Conservation (phyloP, 2,797 vertebrate species). For the Syndactyla subalaris region DNA sequence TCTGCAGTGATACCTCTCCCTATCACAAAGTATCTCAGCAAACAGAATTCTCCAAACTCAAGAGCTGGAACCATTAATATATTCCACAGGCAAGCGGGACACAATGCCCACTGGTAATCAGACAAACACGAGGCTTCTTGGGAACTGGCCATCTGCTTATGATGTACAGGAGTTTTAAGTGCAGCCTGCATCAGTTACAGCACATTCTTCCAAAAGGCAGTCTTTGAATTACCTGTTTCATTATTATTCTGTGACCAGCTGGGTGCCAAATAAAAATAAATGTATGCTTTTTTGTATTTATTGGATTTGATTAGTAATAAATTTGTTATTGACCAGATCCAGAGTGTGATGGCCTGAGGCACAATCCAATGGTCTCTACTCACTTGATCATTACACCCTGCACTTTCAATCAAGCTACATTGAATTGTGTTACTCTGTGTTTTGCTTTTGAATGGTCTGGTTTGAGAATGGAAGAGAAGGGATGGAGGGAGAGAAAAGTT, state of each 20-base stretch:
- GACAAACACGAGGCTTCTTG: not conserved
- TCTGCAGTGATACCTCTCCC: conserved; percentile 58
- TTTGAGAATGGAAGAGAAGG: not conserved
- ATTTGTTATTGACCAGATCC: conserved; percentile 73
- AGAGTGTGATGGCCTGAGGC: conserved; percentile 54
- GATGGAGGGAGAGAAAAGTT: not conserved
- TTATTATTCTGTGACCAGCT: conserved; percentile 31
- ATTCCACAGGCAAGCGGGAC: conserved; percentile 35
- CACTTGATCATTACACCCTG: conserved; percentile 48
- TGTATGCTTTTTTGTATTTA: conserved; percentile 69
- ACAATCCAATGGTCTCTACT: conserved; percentile 64
- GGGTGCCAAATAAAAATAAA: conserved; percentile 71
- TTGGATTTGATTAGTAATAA: conserved; percentile 73
- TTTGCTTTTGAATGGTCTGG: conserved; percentile 17
- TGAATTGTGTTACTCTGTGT: not conserved
- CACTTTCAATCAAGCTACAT: conserved; percentile 28
- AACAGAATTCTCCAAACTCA: conserved; percentile 58
- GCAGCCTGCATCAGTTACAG: not conserved
- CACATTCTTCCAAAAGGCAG: not conserved
- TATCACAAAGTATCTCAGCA: conserved; percentile 54
- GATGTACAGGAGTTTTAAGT: not conserved
- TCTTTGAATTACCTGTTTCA: conserved; percentile 20
- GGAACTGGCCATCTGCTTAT: not conserved
- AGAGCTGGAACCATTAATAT: conserved; percentile 55
- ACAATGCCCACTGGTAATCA: conserved; percentile 38